Evolutionary conservation across 1,140 invertebrate genomes (phyloP), one percentile per base, ranked within the genome.

Genomic region (Drosophila bocki): DNA sequence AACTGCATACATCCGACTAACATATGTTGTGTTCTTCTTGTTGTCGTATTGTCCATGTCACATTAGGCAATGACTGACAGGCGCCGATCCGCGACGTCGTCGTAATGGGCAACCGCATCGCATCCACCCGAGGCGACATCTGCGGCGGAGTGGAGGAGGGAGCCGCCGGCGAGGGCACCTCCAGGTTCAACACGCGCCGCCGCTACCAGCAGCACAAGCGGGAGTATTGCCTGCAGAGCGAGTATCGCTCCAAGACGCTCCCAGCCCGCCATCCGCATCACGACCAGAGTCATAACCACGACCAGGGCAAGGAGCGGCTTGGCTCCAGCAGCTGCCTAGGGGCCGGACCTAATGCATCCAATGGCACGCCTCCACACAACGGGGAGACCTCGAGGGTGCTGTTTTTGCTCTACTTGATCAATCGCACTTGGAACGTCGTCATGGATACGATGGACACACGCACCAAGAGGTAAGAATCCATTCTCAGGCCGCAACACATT

Each of bases 401-500:
- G n/a, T 95, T 95, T 84, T 93, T 96, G 58, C 93, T 96, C 72
- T 95, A 96, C 82, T 93, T 96, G 60, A 95, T 96, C 75, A 94
- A 96, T 69, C 94, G 95, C 75, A 96, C 95, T n/a, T 96, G 95
- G 95, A 95, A 94, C 79, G 93, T 95, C 4, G 94, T 95, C 9
- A 93, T 95, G 41, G 95, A 95, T 60, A 94, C 94, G 60, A 94
- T 94, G 67, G 94, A 95, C 79, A 91, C 94, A 9, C 94, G 94
- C 71, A 93, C 82, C 19, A 94, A 94, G 51, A 94, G 94, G 94
- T 94, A 82, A 78, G 69, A 68, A n/a, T 44, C 26, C 9, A 22
- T 37, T 45, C n/a, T 54, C 54, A 33, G 29, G 1, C 32, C 4
- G 29, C 50, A 33, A 51, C 50, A 35, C 50, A 33, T 33, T 51